Conservation (phyloP, 2,888 invertebrate species). For the Heteropelma amictum region DNA sequence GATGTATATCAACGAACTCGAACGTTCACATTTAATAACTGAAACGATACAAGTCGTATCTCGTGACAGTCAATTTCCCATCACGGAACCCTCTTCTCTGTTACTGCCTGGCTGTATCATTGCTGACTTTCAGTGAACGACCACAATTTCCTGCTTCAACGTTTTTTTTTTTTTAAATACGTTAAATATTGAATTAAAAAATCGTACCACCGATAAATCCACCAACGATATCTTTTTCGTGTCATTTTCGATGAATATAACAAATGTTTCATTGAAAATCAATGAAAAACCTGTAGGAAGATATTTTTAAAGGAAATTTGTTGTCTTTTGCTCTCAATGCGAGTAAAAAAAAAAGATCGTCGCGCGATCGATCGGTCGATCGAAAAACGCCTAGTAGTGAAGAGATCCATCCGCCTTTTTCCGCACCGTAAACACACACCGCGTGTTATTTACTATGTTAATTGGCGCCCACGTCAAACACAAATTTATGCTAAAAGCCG, state of each 20-base stretch:
- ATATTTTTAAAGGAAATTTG: no score
- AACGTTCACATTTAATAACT: conserved; percentile 37
- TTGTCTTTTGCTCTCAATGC: background rate
- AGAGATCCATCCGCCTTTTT: conserved; percentile 12
- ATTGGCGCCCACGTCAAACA: conserved; percentile 73
- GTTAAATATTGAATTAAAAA: no score
- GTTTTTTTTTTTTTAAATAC: background rate
- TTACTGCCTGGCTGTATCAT: no score
- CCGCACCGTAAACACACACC: conserved; percentile 40
- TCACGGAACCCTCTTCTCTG: background rate
- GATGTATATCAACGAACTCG: conserved; percentile 15
- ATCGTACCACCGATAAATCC: no score
- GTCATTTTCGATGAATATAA: background rate
- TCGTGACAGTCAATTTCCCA: conserved; percentile 9
- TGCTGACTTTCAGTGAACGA: conserved; percentile 19
- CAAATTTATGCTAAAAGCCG: conserved; percentile 74
- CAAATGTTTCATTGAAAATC: no score
- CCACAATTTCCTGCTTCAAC: conserved; percentile 15
- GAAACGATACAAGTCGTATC: conserved; percentile 16
- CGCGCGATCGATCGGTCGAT: conserved; percentile 36
- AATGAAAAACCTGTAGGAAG: no score
- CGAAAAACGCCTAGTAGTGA: conserved; percentile 26
- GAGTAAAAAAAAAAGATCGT: background rate
- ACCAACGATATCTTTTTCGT: no score
- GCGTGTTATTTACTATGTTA: conserved; percentile 73